These are phyloP conservation scores for Anagrus nilaparvatae DNA, from an alignment of 1,140 invertebrate genomes.

Conservation along the genomic window DNA sequence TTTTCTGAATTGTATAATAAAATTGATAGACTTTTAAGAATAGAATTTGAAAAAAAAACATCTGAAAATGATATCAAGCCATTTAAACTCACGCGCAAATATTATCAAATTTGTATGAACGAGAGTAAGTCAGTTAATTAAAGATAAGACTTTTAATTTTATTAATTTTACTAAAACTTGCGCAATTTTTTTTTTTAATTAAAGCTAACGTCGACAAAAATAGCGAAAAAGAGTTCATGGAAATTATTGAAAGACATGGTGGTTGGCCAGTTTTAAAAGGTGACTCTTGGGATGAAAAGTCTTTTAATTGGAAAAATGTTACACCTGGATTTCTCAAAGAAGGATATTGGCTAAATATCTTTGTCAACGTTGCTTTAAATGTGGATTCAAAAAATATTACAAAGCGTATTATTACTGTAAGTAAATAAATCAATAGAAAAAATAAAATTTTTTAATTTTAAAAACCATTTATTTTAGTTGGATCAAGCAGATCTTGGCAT, in stretches of 20 bases:
- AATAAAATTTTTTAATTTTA: too few relatives aligned
- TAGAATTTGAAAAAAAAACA: constrained; percentile 59
- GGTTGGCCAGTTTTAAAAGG: constrained; percentile 84
- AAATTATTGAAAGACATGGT: constrained; percentile 63
- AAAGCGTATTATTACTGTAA: constrained; percentile 7
- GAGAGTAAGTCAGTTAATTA: constrained; percentile 56
- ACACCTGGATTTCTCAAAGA: constrained; percentile 1
- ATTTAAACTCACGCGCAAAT: constrained; percentile 60
- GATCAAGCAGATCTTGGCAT: too few relatives aligned
- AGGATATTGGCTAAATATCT: constrained; percentile 8
- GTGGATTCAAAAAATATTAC: constrained; percentile 10
- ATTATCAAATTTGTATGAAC: constrained; percentile 77
- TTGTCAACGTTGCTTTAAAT: constrained; percentile 6
- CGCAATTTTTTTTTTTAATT: too few relatives aligned
- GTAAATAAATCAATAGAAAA: too few relatives aligned
- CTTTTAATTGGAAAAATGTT: constrained; percentile 58
- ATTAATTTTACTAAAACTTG: too few relatives aligned
- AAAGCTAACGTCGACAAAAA: constrained; percentile 60
- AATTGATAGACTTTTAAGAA: constrained; percentile 64
- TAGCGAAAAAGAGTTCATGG: constrained; percentile 57
- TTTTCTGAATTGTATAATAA: constrained; percentile 70
- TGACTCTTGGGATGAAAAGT: constrained; percentile 59
- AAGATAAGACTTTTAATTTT: too few relatives aligned
- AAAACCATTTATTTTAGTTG: too few relatives aligned
- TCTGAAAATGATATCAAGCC: constrained; percentile 54